Base-by-base conservation (phyloP, 1,140 invertebrate genomes). In the Eulimnadia texana region DNA sequence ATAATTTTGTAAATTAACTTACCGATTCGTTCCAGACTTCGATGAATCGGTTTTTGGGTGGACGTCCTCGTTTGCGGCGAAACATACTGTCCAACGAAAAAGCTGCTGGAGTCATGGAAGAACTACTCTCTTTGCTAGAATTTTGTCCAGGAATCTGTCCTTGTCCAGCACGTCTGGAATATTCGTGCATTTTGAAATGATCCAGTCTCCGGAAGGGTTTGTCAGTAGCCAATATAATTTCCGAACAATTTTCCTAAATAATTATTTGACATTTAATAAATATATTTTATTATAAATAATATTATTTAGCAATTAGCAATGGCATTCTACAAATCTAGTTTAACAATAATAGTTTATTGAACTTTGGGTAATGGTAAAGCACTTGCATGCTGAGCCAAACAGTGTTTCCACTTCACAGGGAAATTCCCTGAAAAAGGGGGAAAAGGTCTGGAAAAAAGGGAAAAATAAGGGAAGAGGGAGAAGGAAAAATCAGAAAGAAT, bases 31-130 rank as follows among this genome's bases (percentile, higher is more conserved):
- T 85, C 84, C 86, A 90, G 57, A 89, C 86, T 78, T 93, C 90
- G 54, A 94, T 90, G 16, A 93, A 83, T 2, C 90, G 77, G 71
- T 93, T 93, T 73, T 94, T 94, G 13, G 90, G 91, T 20, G 91
- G 91, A 58, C 91, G 77, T 61, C 91, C 91, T 27, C 91, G 77
- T 69, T 94, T 94, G 63, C 90, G 78, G 71, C 89, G 86, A 70
- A 93, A 93, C 81, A 90, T 86, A 16, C 86, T 85, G 70, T 91
- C 88, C 51, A 90, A 80, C 24, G 60, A 54, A 42, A 61, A 61
- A 23, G 49, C 50, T 27, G 55, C 29, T 2, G 55, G 22, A 13
- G 55, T 27, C 6, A 27, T 54, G 11, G 55, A 22, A 33, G 33
- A 33, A 9, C 27, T 57, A 33, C 27, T 33, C 10, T 57, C 55